Evolutionary conservation across 1,140 invertebrate genomes (phyloP), one percentile per base, ranked within the genome.

Genomic region (Stratiolaelaps scimitus): DNA sequence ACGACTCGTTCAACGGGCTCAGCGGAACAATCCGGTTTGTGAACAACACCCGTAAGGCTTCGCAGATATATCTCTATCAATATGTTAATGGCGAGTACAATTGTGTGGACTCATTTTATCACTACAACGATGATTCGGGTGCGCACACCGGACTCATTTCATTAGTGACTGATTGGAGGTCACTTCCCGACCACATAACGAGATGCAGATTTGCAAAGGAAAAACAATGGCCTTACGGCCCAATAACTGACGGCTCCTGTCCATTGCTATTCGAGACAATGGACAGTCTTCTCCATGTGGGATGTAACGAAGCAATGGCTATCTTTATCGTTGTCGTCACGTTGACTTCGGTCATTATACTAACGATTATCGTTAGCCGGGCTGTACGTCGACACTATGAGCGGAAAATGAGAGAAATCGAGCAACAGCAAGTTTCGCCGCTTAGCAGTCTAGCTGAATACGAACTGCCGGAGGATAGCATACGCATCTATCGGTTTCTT

Each of bases 401-500:
- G 79, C 43, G 71, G 67, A 60, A 60, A 60, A 20, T 60, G 53
- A 60, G 26, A 60, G 23, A 6, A 17, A 15, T 60, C 15, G 34
- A 40, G 10, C 53, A 60, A 2, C 26, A 60, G 17, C 53, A 26
- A 60, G 10, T 17, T 20, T 60, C 53, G 53, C 53, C 20, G 4
- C 77, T 77, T 69, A 75, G 78, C 10, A 73, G 75, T 15, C 75
- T 90, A 13, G 88, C 91, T 72, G 86, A 87, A 70, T 92, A 89
- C 87, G 89, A 93, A 76, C 81, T 92, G 34, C 81, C 86, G 0
- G 77, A 87, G 46, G 85, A 91, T 68, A 79, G 83, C 56, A 84
- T 93, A 1, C 86, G 92, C n/a, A 84, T 92, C 19, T 92, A 92
- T 75, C 77, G 90, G 20, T 86, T 85, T 72, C 76, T 92, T 0